phyloP scores from a whole-genome alignment of 1,140 invertebrate species.

The Drosophila nasuta region DNA sequence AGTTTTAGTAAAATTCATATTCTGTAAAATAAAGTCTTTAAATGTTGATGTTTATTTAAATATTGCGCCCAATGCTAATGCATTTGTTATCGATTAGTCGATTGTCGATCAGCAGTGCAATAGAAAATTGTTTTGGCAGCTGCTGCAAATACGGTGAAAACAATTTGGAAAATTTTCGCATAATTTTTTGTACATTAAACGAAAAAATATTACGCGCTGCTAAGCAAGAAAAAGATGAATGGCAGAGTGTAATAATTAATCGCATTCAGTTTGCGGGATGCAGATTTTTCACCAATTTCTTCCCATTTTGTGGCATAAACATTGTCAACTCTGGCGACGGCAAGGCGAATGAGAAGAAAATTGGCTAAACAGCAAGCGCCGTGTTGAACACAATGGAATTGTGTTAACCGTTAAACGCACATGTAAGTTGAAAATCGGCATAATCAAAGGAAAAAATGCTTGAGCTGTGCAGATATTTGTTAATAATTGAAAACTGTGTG shows the following conservation, averaged over 20 bases:
- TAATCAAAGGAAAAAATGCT: background rate
- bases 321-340: constrained; percentile 47
- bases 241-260: no score
- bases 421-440: constrained; percentile 40
- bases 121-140: background rate
- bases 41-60: constrained; percentile 3
- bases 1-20: constrained; percentile 2
- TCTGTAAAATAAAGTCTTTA: constrained; percentile 4
- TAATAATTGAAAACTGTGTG: constrained; percentile 8
- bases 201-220: background rate
- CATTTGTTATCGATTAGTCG: constrained; percentile 4
- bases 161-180: background rate
- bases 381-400: constrained; percentile 52
- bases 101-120: background rate
- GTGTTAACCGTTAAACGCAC: constrained; percentile 48
- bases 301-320: background rate
- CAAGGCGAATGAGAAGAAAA: constrained; percentile 52
- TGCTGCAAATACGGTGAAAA: background rate
- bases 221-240: background rate
- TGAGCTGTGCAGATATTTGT: constrained; percentile 16
- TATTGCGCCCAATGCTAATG: background rate
- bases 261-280: no score
- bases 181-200: background rate
- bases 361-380: constrained; percentile 52
- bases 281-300: no score